Conservation (phyloP, 2,888 invertebrate genomes). For the Hymenopus coronatus region DNA sequence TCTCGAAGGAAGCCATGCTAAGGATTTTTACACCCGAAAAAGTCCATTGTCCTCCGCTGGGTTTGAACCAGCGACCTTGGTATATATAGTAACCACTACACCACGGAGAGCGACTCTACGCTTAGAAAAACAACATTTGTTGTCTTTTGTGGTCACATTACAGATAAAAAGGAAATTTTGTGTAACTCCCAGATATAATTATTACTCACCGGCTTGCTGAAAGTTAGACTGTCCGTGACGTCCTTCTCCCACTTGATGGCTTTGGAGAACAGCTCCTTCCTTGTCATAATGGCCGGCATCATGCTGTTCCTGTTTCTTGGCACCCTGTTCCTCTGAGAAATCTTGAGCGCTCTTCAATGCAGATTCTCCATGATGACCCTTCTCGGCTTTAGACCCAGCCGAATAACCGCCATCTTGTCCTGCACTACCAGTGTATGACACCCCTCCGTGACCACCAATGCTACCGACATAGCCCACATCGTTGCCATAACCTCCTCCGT, state of each 20-base stretch:
- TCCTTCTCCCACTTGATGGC: conserved; percentile 7
- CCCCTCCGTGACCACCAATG: not conserved
- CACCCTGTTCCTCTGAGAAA: conserved; percentile 2
- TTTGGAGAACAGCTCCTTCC: not conserved
- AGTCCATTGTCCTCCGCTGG: too few species aligned
- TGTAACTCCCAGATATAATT: too few species aligned
- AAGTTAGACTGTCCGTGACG: not conserved
- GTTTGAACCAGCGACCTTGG: too few species aligned
- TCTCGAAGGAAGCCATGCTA: too few species aligned
- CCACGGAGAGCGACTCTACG: too few species aligned
- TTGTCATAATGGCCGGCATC: not conserved
- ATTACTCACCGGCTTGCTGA: conserved; percentile 9
- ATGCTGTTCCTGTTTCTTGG: not conserved
- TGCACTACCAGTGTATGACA: not conserved
- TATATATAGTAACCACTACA: too few species aligned
- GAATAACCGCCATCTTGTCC: not conserved
- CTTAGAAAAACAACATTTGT: too few species aligned
- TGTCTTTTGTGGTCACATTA: too few species aligned
- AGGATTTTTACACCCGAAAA: too few species aligned
- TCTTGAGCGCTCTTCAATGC: not conserved
- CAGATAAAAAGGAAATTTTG: too few species aligned
- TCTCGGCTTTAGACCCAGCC: not conserved
- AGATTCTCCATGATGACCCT: not conserved
- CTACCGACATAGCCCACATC: not conserved
- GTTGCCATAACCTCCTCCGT: not conserved